Percentiles rank a stretch among this genome's conserved stretches.
These are phyloP conservation scores for Numida meleagris DNA, from an alignment of 2,113 vertebrate species.

Conservation along the genomic window DNA sequence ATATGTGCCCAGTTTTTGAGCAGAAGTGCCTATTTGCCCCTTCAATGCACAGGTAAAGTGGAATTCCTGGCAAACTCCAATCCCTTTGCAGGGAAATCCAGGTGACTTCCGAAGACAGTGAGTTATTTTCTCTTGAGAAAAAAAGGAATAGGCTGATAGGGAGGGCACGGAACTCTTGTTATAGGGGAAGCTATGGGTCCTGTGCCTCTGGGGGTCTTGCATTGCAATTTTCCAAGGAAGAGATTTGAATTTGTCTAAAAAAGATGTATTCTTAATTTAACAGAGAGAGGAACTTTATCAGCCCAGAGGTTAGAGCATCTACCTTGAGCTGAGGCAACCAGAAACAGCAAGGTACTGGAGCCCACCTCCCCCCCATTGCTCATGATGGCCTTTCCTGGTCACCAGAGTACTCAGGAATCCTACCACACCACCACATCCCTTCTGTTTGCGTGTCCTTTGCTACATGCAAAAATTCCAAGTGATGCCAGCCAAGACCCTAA, in stretches of 20 bases:
- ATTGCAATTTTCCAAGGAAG: not conserved
- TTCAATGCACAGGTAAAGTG: not conserved
- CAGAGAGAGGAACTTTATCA: not conserved
- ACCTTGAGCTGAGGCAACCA: rapidly evolving
- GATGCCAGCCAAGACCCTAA: not conserved
- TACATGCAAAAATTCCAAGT: not conserved
- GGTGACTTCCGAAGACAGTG: not conserved
- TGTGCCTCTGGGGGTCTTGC: too few species aligned
- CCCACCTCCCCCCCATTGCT: not conserved
- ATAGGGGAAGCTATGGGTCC: not conserved
- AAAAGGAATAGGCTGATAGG: not conserved
- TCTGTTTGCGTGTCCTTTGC: not conserved
- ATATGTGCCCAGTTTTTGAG: not conserved
- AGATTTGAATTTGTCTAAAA: not conserved
- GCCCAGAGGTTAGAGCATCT: not conserved
- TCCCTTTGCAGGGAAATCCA: not conserved
- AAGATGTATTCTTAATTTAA: not conserved
- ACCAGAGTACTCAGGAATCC: not conserved
- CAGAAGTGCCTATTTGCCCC: rapidly evolving
- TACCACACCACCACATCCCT: not conserved
- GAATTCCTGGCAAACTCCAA: not conserved
- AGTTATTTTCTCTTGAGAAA: not conserved
- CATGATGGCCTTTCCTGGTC: not conserved
- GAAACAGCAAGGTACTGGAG: not conserved
- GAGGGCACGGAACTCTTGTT: not conserved